These are phyloP conservation scores for Catostomus latipinnis DNA, from an alignment of 2,797 vertebrate species.

Conservation along the genomic window DNA sequence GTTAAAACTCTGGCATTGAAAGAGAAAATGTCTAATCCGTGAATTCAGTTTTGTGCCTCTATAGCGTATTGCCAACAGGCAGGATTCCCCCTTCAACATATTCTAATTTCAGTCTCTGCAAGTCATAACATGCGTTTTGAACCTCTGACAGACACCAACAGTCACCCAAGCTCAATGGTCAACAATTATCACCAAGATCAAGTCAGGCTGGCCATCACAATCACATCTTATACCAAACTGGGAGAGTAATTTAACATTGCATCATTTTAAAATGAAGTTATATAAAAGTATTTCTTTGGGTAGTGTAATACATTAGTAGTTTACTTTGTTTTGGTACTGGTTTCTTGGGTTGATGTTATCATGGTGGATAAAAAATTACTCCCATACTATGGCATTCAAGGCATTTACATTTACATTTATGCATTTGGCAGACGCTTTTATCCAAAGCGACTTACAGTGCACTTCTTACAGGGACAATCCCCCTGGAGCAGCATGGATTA, in stretches of 20 bases:
- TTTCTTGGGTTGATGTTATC: conserved; percentile 16
- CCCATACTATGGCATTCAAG: background rate
- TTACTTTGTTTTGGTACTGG: background rate
- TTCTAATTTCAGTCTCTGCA: conserved; percentile 33
- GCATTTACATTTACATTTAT: background rate
- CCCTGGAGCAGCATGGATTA: too few species aligned
- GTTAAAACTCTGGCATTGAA: background rate
- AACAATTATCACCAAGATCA: background rate
- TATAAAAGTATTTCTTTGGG: too few species aligned
- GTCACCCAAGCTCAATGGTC: conserved; percentile 43
- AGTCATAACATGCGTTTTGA: conserved; percentile 53
- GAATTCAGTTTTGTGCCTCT: background rate
- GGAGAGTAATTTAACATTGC: background rate
- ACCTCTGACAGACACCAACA: conserved; percentile 47
- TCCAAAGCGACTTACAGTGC: too few species aligned
- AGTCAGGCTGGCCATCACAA: conserved; percentile 6
- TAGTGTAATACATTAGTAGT: too few species aligned
- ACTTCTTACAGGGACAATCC: too few species aligned
- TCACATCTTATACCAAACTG: background rate
- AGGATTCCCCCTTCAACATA: conserved; percentile 32
- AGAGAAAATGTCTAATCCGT: background rate
- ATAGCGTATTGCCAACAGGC: conserved; percentile 9
- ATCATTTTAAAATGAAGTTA: too few species aligned
- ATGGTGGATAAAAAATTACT: conserved; percentile 11
- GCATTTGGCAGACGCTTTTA: too few species aligned